Evolutionary conservation across 1,140 invertebrate species (phyloP).

Genomic region (Probaryconus sp.): DNA sequence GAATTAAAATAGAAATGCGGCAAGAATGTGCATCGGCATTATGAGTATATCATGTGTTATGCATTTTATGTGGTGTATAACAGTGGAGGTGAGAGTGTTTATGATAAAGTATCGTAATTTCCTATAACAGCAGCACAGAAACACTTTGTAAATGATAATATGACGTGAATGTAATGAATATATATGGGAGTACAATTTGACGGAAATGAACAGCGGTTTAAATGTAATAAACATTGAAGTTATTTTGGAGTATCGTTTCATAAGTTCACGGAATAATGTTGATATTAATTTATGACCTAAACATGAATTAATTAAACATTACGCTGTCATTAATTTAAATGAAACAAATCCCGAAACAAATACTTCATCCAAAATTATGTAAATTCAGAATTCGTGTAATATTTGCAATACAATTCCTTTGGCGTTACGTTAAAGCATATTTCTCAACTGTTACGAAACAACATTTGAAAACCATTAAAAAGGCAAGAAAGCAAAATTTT

Average conservation of each 20-base stretch:
- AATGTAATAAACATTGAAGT: neutral
- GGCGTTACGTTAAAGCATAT: no score
- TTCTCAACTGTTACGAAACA: no score
- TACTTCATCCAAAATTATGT: no score
- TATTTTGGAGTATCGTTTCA: slow-evolving; percentile 29
- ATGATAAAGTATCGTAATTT: slow-evolving; percentile 39
- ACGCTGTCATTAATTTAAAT: no score
- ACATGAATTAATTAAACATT: slow-evolving; percentile 3
- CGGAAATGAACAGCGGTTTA: slow-evolving; percentile 23
- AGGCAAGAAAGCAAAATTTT: no score
- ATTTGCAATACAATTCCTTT: no score
- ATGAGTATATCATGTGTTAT: neutral
- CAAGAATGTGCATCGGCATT: neutral
- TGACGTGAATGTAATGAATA: slow-evolving; percentile 32
- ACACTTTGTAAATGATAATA: slow-evolving; percentile 37
- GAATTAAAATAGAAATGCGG: no score
- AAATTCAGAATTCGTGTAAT: no score
- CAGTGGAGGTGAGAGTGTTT: slow-evolving; percentile 4
- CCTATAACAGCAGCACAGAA: slow-evolving; percentile 16
- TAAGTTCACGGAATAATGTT: slow-evolving; percentile 6
- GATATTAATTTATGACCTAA: slow-evolving; percentile 14
- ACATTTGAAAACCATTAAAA: no score
- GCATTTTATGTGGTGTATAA: neutral
- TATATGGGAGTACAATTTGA: slow-evolving; percentile 38
- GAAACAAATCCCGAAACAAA: no score